phyloP scores from a whole-genome alignment of 2,797 vertebrate species.

The Staurois parvus region DNA sequence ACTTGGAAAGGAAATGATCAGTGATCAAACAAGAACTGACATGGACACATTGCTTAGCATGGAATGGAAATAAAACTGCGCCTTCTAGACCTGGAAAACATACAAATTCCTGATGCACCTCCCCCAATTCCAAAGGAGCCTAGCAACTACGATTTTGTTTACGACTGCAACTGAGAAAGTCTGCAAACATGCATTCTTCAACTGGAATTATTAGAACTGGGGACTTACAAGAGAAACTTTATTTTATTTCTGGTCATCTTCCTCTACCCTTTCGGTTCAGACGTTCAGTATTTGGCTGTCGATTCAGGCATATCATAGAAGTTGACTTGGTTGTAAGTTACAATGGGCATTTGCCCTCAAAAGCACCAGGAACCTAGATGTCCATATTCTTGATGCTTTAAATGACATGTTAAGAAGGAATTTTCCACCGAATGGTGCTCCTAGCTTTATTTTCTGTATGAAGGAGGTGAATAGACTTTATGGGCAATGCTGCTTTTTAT shows the following conservation, averaged over 20 bases:
- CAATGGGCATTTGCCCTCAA: background rate
- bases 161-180: constrained; percentile 95
- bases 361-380: constrained; percentile 4
- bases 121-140: constrained; percentile 99
- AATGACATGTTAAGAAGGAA: constrained; percentile 11
- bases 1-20: constrained; percentile 98
- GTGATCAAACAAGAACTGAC: constrained; percentile 93
- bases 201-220: constrained; percentile 82
- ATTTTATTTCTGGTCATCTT: constrained; percentile 17
- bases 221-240: constrained; percentile 66
- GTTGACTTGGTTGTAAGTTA: constrained; percentile 14
- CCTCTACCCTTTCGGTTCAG: background rate
- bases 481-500: constrained; percentile 37
- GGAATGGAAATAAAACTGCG: constrained; percentile 99
- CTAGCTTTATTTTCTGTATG: constrained; percentile 27
- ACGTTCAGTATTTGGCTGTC: background rate
- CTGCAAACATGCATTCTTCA: constrained; percentile 74
- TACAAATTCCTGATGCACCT: constrained; percentile 97
- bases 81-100: constrained; percentile 97
- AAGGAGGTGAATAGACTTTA: constrained; percentile 39
- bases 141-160: constrained; percentile 99
- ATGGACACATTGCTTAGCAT: constrained; percentile 97
- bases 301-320: background rate
- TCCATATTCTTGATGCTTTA: constrained; percentile 30
- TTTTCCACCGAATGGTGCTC: background rate